Base-by-base conservation (phyloP, 2,797 vertebrate genomes). In the Brachyrhaphis roseni region DNA sequence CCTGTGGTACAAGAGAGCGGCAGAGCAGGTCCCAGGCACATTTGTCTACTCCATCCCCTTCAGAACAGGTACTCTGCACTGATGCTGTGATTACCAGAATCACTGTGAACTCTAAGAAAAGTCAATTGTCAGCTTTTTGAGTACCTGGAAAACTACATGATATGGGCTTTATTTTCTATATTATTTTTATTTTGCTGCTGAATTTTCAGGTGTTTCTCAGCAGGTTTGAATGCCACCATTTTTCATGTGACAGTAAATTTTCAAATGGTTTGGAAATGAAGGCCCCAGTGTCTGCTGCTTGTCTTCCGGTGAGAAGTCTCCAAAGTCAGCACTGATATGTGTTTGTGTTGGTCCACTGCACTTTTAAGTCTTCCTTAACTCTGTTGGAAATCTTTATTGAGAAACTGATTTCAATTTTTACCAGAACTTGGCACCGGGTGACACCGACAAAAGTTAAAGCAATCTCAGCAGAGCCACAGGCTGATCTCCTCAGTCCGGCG, bases 1-100 rank as follows among this genome's bases (percentile, higher is more conserved):
- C 51, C 96, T 99, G 84, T 99, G 98, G 98, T 99, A 99, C 93
- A 97, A 97, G 93, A 96, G 98, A 95, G 98, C 98, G 0, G 98
- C 98, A 1, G 98, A 99, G 84, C 98, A 99, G 91, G 96, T 99
- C 87, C 97, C 98, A 0, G 97, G 98, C 80, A 99, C 97, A 64
- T 99, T 99, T 74, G 95, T 99, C 73, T 99, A 99, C 91, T 99
- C 98, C 6, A 97, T 99, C 73, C 98, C 98, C 3, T 98, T 98
- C 91, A 97, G 96, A 88, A 97, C 97, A 96, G 98, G 98, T 99
- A 93, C 4, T 72, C 72, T 78, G 11, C 49, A 59, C 43, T 46
- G 71, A 83, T 39, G 13, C 57, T 39, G 66, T 49, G n/a, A 70
- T 28, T 8, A 8, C 31, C 43, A 23, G 23, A 49, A 41, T 70